Evolutionary conservation across 1,140 invertebrate genomes (phyloP).

Genomic region (Caenorhabditis inopinata): DNA sequence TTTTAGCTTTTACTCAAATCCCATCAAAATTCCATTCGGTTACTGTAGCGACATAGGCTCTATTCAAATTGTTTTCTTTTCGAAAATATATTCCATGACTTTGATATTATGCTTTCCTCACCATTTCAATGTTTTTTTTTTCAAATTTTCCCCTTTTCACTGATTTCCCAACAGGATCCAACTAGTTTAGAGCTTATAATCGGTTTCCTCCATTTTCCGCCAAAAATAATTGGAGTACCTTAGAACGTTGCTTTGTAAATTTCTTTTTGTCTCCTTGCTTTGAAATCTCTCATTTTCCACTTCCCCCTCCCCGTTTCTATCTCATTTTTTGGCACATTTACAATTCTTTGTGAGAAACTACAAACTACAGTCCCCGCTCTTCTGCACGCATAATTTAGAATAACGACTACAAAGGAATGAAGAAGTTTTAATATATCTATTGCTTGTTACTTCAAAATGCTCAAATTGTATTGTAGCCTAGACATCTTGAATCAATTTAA

Average conservation of each 20-base stretch:
- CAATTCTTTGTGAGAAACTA: not conserved
- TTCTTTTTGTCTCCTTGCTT: not conserved
- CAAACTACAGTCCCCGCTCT: no score
- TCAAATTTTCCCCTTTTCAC: not conserved
- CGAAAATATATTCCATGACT: slow-evolving; percentile 5
- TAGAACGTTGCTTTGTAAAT: not conserved
- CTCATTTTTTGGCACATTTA: not conserved
- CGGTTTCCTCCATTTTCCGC: not conserved
- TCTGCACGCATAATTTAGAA: slow-evolving; percentile 8
- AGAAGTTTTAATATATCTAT: not conserved
- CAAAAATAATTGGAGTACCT: not conserved
- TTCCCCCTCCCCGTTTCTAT: not conserved
- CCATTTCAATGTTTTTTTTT: not conserved
- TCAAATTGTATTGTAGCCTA: no score
- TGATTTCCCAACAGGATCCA: not conserved
- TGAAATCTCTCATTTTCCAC: not conserved
- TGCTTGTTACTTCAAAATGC: not conserved
- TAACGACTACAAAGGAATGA: no score
- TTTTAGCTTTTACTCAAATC: not conserved
- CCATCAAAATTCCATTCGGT: slow-evolving; percentile 27
- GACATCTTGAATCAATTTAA: no score
- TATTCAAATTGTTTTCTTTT: not conserved
- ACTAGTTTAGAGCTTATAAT: slow-evolving; percentile 18
- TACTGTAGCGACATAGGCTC: slow-evolving; percentile 6
- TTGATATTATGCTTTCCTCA: not conserved